Conservation (phyloP, 2,797 vertebrate species). For the Siniperca obscura region DNA sequence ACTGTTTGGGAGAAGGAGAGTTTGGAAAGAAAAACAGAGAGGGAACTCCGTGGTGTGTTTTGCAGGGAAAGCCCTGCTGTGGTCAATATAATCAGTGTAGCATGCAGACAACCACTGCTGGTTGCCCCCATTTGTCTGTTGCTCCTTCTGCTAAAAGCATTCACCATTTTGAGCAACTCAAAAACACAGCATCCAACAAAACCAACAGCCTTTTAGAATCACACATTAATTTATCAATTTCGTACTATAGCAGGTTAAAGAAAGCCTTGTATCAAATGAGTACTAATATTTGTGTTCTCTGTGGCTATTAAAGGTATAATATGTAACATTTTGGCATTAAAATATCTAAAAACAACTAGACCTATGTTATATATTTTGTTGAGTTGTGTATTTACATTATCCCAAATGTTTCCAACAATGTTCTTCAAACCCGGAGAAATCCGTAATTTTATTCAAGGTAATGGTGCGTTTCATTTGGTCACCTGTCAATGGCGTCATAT, state of each 20-base stretch:
- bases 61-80: slow-evolving; percentile 63
- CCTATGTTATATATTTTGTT: no score
- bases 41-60: slow-evolving; percentile 55
- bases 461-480: no score
- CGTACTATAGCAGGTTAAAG: background rate
- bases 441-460: no score
- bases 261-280: background rate
- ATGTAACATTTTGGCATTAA: no score
- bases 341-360: no score
- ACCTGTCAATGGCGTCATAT: no score
- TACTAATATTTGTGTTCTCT: background rate
- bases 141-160: slow-evolving; percentile 36
- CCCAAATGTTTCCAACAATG: no score
- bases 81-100: slow-evolving; percentile 62
- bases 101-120: slow-evolving; percentile 51
- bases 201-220: background rate
- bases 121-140: slow-evolving; percentile 49
- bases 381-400: no score
- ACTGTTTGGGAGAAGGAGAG: slow-evolving; percentile 43
- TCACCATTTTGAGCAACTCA: slow-evolving; percentile 17
- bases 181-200: slow-evolving; percentile 16
- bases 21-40: slow-evolving; percentile 17
- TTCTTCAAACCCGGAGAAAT: no score
- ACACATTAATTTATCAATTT: background rate
- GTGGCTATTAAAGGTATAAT: background rate